Evolutionary conservation across 2,888 invertebrate species (phyloP).

Genomic region (Sphecodes monilicornis): DNA sequence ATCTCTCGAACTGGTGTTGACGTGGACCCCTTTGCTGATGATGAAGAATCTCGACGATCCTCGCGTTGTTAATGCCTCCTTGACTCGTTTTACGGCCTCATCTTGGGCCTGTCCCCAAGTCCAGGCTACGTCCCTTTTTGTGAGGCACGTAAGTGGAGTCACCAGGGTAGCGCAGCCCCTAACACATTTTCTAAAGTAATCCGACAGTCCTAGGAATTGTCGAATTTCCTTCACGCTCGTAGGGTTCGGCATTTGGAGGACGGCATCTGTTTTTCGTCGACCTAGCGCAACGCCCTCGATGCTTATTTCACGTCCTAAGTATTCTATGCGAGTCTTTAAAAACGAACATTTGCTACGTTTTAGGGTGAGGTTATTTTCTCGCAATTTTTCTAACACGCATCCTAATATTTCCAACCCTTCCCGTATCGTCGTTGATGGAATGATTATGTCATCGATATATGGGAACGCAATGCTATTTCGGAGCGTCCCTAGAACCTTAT

Average conservation of each 20-base stretch:
- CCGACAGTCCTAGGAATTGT: too few relatives aligned
- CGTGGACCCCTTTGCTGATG: conserved; percentile 18
- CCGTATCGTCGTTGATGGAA: conserved; percentile 8
- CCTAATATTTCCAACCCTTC: conserved; percentile 5
- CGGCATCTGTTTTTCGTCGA: too few relatives aligned
- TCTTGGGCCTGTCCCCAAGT: too few relatives aligned
- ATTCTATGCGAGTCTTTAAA: conserved; percentile 16
- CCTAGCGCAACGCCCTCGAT: too few relatives aligned
- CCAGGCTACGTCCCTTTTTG: too few relatives aligned
- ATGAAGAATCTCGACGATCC: not conserved
- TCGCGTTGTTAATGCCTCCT: not conserved
- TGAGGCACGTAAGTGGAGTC: not conserved
- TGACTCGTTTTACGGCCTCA: not conserved
- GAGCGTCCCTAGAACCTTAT: too few relatives aligned
- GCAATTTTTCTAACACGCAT: not conserved
- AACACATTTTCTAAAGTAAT: conserved; percentile 27
- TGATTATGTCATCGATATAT: conserved; percentile 24
- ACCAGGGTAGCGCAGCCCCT: not conserved
- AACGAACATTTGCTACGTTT: not conserved
- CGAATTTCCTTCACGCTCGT: too few relatives aligned
- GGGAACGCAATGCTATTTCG: too few relatives aligned
- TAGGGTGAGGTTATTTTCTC: not conserved
- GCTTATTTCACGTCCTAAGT: conserved; percentile 20
- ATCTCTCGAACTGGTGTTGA: too few relatives aligned
- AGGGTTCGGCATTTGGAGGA: too few relatives aligned